phyloP scores from a whole-genome alignment of 2,888 invertebrate species.

The Pristionchus entomophagus region DNA sequence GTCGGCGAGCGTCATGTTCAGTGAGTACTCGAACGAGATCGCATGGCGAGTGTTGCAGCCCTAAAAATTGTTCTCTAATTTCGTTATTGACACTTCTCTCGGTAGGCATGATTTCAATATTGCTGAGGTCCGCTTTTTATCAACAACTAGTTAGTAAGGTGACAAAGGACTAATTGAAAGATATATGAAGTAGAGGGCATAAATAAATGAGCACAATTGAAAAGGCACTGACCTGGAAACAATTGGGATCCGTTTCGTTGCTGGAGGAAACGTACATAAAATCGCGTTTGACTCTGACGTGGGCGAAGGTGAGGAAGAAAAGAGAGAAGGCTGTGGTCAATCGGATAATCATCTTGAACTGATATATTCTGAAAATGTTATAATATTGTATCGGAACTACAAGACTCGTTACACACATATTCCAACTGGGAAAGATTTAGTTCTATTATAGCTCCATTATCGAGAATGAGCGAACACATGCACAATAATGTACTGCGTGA shows the following conservation, averaged over 20 bases:
- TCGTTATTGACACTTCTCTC: no score
- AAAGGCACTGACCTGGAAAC: slow-evolving; percentile 67
- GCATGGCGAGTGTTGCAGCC: slow-evolving; percentile 70
- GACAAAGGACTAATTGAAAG: no score
- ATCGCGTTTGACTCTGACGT: slow-evolving; percentile 66
- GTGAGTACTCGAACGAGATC: slow-evolving; percentile 67
- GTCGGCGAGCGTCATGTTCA: slow-evolving; percentile 66
- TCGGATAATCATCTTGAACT: neutral
- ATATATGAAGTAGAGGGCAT: no score
- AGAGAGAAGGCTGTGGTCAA: neutral
- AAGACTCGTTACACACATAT: neutral
- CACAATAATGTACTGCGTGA: neutral
- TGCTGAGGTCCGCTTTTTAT: neutral
- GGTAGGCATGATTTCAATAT: neutral
- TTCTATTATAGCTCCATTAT: no score
- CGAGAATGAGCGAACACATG: no score
- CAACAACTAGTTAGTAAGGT: neutral
- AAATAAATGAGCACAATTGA: neutral
- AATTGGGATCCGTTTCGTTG: slow-evolving; percentile 69
- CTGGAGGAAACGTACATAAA: slow-evolving; percentile 73
- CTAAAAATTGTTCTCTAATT: no score
- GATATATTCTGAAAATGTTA: neutral
- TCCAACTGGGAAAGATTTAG: no score
- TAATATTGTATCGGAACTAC: neutral
- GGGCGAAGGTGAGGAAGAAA: neutral